A percentile compares a stretch with the other conserved stretches of the same genome.
Conservation (phyloP, 2,113 vertebrate genomes). For the Hystrix cristata region DNA sequence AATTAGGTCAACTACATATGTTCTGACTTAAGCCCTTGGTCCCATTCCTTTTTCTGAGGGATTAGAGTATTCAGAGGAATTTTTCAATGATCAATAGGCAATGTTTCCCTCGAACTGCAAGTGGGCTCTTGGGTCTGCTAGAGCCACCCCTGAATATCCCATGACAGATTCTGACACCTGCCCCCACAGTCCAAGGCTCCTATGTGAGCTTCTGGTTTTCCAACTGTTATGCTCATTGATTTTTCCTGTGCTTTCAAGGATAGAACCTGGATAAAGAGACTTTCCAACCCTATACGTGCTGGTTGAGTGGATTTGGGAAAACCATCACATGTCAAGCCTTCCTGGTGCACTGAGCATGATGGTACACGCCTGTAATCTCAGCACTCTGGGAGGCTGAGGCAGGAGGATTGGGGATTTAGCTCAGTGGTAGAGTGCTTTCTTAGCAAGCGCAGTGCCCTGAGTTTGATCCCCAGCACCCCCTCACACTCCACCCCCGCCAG, state of each 20-base stretch:
- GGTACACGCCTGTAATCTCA: not conserved
- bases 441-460: no score
- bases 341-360: not conserved
- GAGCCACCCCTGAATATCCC: not conserved
- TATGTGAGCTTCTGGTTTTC: not conserved
- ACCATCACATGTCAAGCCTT: not conserved
- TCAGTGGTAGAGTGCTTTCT: not conserved
- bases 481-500: no score
- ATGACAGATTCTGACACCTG: not conserved
- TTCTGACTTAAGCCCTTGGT: not conserved
- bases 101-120: not conserved
- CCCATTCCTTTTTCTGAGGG: not conserved
- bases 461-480: no score
- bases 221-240: not conserved
- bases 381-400: not conserved
- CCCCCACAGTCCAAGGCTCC: not conserved
- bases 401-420: not conserved
- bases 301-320: not conserved
- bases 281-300: not conserved
- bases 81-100: not conserved
- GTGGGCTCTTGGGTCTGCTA: no score
- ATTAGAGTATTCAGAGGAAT: not conserved
- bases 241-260: not conserved
- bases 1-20: not conserved
- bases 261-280: not conserved